Base-by-base conservation (phyloP, 2,888 invertebrate genomes). In the Diplazon laetatorius region DNA sequence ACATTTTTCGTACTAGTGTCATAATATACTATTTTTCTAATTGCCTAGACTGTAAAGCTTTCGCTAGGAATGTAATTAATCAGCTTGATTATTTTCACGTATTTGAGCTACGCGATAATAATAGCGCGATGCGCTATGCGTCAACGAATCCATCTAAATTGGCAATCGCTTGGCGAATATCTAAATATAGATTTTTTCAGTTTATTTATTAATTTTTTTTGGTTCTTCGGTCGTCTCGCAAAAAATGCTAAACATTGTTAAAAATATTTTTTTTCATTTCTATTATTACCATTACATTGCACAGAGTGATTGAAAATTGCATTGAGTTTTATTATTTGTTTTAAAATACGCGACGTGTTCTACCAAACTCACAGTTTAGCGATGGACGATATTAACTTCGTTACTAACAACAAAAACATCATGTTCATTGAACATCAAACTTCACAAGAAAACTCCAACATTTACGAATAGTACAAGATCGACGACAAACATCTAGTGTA, bases 401-500 rank as follows among this genome's bases (percentile, higher is more conserved):
- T 65, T 71, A 60, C 68, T 80, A 79, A 81, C 59, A 77, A 60
- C 80, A 79, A 81, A 80, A 78, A 80, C 46, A 44, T 50, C 44
- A 72, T 55, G 42, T 59, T 73, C 50, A 25, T 70, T 63, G 55
- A 82, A 77, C 76, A 82, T 83, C 74, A 71, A 82, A 78, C 60
- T 68, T 55, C 46, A 80, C 59, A 78, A 83, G 77, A 82, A 80
- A 73, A 82, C 81, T 52, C n/a, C 44, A 75, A 82, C 80, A 82
- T 80, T 79, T 76, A 82, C 80, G 70, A 48, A 59, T 69, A 83
- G 39, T 69, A 82, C 68, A 82, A 82, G 76, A 71, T 80, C 80
- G 78, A 83, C 82, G 73, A 83, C 80, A 73, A 85, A 82, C 78
- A 84, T 72, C 22, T 83, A 83, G 81, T 81, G 74, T 82, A 83